Conservation (phyloP, 2,113 vertebrate genomes). For the Marmota flaviventris region DNA sequence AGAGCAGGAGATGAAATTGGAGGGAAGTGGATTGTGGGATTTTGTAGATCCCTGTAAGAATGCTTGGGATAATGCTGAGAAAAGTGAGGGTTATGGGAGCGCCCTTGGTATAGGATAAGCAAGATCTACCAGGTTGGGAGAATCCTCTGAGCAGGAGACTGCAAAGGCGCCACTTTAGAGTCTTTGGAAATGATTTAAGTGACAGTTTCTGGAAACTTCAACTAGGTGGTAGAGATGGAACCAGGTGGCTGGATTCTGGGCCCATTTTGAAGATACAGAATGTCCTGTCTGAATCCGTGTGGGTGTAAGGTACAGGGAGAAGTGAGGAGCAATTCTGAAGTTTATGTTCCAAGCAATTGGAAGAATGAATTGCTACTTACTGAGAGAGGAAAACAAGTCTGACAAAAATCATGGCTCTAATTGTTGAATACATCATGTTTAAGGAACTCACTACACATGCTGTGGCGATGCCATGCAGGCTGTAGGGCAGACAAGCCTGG, state of each 20-base stretch:
- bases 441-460: not conserved
- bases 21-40: not conserved
- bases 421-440: not conserved
- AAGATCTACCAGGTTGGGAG: not conserved
- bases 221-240: not conserved
- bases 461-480: not conserved
- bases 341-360: not conserved
- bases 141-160: not conserved
- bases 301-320: not conserved
- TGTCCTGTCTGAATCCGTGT: not conserved
- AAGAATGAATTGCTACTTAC: not conserved
- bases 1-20: no score
- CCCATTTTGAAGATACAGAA: not conserved
- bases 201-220: not conserved
- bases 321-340: not conserved
- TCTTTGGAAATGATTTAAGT: not conserved
- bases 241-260: not conserved
- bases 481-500: not conserved
- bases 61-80: not conserved
- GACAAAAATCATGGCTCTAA: not conserved
- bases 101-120: not conserved
- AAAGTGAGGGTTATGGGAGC: not conserved
- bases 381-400: not conserved
- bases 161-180: not conserved
- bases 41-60: not conserved